phyloP scores from a whole-genome alignment of 2,113 vertebrate genomes.

The Siphamia tubifer region DNA sequence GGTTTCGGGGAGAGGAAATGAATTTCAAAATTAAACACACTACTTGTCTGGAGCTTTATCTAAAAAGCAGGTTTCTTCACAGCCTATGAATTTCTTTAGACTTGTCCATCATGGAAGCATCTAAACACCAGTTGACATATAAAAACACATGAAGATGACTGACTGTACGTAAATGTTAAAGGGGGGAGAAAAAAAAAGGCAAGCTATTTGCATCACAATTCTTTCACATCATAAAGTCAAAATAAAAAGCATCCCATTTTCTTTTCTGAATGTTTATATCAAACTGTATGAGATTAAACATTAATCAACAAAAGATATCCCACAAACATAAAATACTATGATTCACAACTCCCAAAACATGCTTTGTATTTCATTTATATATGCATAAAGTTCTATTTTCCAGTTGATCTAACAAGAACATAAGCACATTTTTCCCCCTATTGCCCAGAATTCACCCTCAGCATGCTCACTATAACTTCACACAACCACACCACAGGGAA shows the following conservation, averaged over 20 bases:
- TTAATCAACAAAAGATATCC: no score
- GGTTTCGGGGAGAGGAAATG: background rate
- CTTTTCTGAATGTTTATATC: no score
- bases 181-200: no score
- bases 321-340: background rate
- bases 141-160: background rate
- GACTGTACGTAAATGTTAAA: no score
- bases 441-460: slow-evolving; percentile 23
- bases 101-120: background rate
- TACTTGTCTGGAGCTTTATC: background rate
- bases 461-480: slow-evolving; percentile 18
- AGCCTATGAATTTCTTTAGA: background rate
- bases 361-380: background rate
- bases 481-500: slow-evolving; percentile 31
- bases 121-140: background rate
- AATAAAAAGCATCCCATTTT: background rate
- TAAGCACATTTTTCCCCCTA: background rate
- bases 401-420: slow-evolving; percentile 7
- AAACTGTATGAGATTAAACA: no score
- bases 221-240: background rate
- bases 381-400: slow-evolving; percentile 18
- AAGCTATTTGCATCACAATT: background rate
- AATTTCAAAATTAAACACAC: slow-evolving; percentile 3
- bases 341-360: background rate
- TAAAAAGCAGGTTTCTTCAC: background rate